A percentile compares a stretch with the other conserved stretches of the same genome.
These are phyloP conservation scores for Sarcophaga subvicina DNA, from an alignment of 2,888 invertebrate genomes.

Conservation along the genomic window DNA sequence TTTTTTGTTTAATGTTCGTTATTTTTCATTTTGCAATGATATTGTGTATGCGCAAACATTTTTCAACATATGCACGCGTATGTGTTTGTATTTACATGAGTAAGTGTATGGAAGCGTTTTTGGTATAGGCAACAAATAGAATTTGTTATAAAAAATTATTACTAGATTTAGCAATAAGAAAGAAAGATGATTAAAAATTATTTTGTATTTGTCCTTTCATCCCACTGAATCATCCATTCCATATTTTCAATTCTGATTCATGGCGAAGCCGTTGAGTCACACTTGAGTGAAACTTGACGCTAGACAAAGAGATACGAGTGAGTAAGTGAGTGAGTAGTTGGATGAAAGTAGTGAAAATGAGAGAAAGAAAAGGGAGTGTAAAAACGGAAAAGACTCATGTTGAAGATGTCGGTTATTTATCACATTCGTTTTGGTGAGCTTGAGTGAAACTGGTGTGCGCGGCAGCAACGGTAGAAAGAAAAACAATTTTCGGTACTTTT, in stretches of 20 bases:
- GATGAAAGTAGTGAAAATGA: slow-evolving; percentile 44
- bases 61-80: slow-evolving; percentile 18
- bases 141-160: not conserved
- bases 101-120: slow-evolving; percentile 7
- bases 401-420: slow-evolving; percentile 60
- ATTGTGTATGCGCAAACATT: slow-evolving; percentile 43
- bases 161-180: not conserved
- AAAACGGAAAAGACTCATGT: slow-evolving; percentile 48
- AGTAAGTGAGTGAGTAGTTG: slow-evolving; percentile 22
- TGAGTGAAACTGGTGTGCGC: slow-evolving; percentile 67
- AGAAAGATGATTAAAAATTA: slow-evolving; percentile 1
- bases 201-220: slow-evolving; percentile 50
- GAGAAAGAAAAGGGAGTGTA: slow-evolving; percentile 47
- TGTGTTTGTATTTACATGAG: not conserved
- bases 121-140: not conserved
- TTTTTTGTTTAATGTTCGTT: slow-evolving; percentile 6
- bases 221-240: slow-evolving; percentile 66
- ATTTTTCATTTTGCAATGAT: slow-evolving; percentile 5
- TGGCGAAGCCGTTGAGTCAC: slow-evolving; percentile 64
- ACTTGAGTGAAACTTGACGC: slow-evolving; percentile 37
- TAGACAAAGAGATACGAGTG: slow-evolving; percentile 16
- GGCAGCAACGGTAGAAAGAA: slow-evolving; percentile 57
- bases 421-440: slow-evolving; percentile 63
- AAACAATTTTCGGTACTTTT: slow-evolving; percentile 65
- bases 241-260: slow-evolving; percentile 64